These are phyloP conservation scores for Trachurus trachurus DNA, from an alignment of 2,797 vertebrate species.

Conservation along the genomic window DNA sequence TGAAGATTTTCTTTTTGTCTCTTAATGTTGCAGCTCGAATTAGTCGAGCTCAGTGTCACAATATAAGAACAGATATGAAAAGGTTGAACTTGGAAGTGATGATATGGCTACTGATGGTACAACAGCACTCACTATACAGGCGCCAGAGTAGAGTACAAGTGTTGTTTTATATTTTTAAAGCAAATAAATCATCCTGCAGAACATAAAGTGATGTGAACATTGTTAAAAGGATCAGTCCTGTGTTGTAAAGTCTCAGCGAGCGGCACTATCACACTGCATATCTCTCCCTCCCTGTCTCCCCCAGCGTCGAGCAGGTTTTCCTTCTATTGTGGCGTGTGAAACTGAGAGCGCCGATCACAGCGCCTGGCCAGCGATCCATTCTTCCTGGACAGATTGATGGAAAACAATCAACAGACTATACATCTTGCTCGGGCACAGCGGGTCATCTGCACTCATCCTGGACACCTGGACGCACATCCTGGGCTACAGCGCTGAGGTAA, in stretches of 20 bases:
- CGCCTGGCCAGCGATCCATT: conserved; percentile 93
- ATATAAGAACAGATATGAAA: conserved; percentile 56
- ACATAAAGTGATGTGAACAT: conserved; percentile 6
- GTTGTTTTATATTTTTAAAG: conserved; percentile 36
- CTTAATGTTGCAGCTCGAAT: conserved; percentile 71
- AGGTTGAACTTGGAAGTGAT: conserved; percentile 56
- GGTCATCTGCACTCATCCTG: conserved; percentile 81
- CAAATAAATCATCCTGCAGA: conserved; percentile 17
- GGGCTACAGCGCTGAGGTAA: conserved; percentile 65
- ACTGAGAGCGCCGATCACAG: conserved; percentile 94
- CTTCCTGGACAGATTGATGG: conserved; percentile 97
- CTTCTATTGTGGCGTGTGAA: conserved; percentile 95
- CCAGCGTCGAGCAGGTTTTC: conserved; percentile 92
- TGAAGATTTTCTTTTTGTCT: conserved; percentile 77
- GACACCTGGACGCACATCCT: conserved; percentile 84
- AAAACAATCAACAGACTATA: conserved; percentile 94
- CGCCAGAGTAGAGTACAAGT: neutral
- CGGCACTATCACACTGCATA: conserved; percentile 48
- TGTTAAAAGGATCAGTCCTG: conserved; percentile 22
- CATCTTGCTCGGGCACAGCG: conserved; percentile 81
- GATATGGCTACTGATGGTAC: conserved; percentile 30
- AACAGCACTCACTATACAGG: conserved; percentile 4
- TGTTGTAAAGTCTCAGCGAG: conserved; percentile 32
- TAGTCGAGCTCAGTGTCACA: conserved; percentile 79
- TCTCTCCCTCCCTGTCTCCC: conserved; percentile 68